Conservation (phyloP, 1,140 invertebrate species). For the Reticulitermes speratus region DNA sequence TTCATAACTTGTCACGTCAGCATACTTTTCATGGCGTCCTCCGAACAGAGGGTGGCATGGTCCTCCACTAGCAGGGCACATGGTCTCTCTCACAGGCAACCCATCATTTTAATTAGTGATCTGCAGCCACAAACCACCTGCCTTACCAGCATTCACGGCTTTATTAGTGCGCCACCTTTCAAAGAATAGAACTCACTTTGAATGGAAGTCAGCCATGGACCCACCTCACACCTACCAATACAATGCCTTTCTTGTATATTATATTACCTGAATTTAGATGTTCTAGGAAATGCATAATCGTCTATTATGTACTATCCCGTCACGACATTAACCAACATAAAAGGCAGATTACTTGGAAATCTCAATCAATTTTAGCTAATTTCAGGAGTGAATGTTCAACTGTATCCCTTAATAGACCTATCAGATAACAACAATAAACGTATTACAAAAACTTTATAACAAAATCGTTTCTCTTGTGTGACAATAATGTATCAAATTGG, state of each 20-base stretch:
- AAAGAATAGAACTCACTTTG: conserved; percentile 2
- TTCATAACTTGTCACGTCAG: neutral
- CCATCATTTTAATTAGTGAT: conserved; percentile 1
- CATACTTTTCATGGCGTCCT: too few species aligned
- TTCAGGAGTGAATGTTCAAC: neutral
- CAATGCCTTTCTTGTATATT: conserved; percentile 8
- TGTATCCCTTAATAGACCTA: conserved; percentile 17
- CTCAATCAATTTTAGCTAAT: conserved; percentile 19
- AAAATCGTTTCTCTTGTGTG: conserved; percentile 9
- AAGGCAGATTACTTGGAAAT: conserved; percentile 13
- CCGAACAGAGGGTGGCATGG: neutral
- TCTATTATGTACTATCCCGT: conserved; percentile 1
- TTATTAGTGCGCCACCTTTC: neutral
- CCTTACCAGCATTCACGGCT: conserved; percentile 8
- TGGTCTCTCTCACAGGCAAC: neutral
- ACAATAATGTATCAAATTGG: conserved; percentile 16
- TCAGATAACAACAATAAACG: conserved; percentile 11
- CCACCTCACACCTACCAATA: neutral
- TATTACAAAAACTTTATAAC: neutral
- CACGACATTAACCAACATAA: neutral
- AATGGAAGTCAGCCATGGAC: neutral
- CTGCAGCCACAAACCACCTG: neutral
- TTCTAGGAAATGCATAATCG: conserved; percentile 19
- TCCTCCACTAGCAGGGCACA: neutral
- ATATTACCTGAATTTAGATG: conserved; percentile 14